phyloP scores from a whole-genome alignment of 1,140 invertebrate genomes.

The Acromyrmex echinatior region DNA sequence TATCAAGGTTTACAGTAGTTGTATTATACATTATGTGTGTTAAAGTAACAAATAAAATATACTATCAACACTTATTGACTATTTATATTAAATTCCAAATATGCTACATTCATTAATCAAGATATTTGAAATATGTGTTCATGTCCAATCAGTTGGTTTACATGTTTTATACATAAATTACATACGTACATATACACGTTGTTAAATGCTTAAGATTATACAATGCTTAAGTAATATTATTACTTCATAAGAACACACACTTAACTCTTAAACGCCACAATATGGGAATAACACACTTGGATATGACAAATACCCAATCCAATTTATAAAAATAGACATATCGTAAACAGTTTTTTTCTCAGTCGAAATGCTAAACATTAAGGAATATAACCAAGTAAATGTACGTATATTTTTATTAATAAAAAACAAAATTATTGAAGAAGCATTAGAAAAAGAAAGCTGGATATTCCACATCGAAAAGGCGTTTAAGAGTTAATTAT shows the following conservation, averaged over 20 bases:
- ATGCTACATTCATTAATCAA: conserved; percentile 57
- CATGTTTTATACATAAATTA: conserved; percentile 11
- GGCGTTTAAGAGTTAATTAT: not conserved
- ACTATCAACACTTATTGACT: conserved; percentile 75
- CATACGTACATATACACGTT: not conserved
- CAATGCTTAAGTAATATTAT: conserved; percentile 1
- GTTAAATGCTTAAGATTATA: conserved; percentile 9
- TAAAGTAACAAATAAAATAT: conserved; percentile 76
- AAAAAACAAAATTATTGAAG: too few relatives aligned
- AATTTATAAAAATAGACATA: too few relatives aligned
- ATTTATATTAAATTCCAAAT: conserved; percentile 75
- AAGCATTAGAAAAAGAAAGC: too few relatives aligned
- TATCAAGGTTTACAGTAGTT: conserved; percentile 21
- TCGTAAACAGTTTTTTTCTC: too few relatives aligned
- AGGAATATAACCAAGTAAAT: too few relatives aligned
- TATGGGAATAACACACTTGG: too few relatives aligned
- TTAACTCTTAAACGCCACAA: too few relatives aligned
- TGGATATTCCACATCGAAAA: too few relatives aligned
- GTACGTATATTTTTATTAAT: too few relatives aligned
- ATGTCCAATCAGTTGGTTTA: conserved; percentile 5
- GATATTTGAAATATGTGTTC: not conserved
- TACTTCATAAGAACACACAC: not conserved
- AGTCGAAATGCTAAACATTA: too few relatives aligned
- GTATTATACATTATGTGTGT: conserved; percentile 68
- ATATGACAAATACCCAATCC: too few relatives aligned